Base-by-base conservation (phyloP, 2,797 vertebrate species). In the Nyctalus aviator region DNA sequence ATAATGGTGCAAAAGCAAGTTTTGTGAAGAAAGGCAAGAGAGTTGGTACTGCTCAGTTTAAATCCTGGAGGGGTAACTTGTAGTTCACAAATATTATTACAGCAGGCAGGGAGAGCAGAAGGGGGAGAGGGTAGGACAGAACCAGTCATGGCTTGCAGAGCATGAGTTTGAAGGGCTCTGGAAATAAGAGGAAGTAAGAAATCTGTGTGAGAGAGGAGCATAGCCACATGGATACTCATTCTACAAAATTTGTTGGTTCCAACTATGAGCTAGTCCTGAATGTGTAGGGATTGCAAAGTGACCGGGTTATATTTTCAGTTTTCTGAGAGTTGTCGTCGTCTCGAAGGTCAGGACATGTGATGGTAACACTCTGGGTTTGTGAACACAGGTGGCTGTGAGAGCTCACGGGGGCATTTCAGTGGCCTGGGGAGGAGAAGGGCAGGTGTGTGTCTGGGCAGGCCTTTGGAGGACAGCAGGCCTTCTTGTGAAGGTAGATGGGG, bases 1-100 rank as follows among this genome's bases (percentile, higher is more conserved):
- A 96, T 94, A 96, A 91, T 57, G 81, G 81, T n/a, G 48, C 76
- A 95, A 91, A 94, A 69, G 41, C 76, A 50, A 76, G 75, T 92
- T 91, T 90, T 85, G 77, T 50, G 50, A 89, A 88, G 85, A 85
- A 85, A 96, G 82, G 78, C 53, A 64, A 77, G 72, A 87, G 71
- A 85, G 77, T 53, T 17, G 50, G 37, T 32, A 7, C 50, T 53
- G 83, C 59, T 95, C 78, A 15, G 78, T 37, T 90, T 79, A 92
- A 94, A 62, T 94, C 93, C 87, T 79, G 32, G 68, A 92, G 73
- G 90, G 87, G 84, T 88, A 86, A 92, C 95, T 76, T 81, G 82
- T 23, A 93, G 94, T 90, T 96, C 84, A 92, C 84, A 73, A 72
- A 82, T 81, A 83, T 85, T 62, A 55, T 93, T 57, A 53, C 14